phyloP scores from a whole-genome alignment of 37 sponge, comb jelly and placozoan genomes.

The Axinella damicornis region DNA sequence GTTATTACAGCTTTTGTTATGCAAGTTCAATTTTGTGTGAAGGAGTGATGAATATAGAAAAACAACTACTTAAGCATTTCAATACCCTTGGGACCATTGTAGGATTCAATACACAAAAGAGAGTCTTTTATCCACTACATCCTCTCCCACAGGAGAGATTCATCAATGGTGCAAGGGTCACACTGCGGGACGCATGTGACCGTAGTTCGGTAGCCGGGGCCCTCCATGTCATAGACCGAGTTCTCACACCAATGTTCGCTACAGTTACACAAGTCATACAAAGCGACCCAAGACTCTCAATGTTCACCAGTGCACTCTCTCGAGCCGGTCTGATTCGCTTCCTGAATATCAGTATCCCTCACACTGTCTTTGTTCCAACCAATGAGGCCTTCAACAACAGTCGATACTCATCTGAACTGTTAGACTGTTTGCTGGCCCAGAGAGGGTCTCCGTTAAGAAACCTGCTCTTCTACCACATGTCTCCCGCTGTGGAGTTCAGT shows the following conservation, averaged over 20 bases:
- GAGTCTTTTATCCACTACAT: neutral
- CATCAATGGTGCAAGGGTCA: slow-evolving; percentile 3
- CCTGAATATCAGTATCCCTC: neutral
- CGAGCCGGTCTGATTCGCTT: neutral
- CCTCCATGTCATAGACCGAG: neutral
- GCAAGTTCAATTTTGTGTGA: too few species aligned
- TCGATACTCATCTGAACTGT: too few species aligned
- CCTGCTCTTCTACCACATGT: too few species aligned
- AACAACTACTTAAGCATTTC: too few species aligned
- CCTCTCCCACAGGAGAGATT: neutral
- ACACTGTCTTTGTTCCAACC: slow-evolving; percentile 9
- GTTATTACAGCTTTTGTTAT: too few species aligned
- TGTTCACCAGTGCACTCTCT: neutral
- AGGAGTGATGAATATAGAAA: too few species aligned
- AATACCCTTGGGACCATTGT: too few species aligned
- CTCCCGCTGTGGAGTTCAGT: too few species aligned
- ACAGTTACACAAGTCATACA: neutral
- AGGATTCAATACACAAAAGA: too few species aligned
- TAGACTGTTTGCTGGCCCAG: too few species aligned
- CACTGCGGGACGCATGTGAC: neutral
- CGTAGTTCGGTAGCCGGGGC: neutral
- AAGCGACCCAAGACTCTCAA: neutral
- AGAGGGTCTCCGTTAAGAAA: too few species aligned
- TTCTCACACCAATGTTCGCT: neutral
- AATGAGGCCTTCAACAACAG: slow-evolving; percentile 2